Evolutionary conservation across 2,797 vertebrate genomes (phyloP), one percentile per base, ranked within the genome.

Genomic region (Spondyliosoma cantharus): DNA sequence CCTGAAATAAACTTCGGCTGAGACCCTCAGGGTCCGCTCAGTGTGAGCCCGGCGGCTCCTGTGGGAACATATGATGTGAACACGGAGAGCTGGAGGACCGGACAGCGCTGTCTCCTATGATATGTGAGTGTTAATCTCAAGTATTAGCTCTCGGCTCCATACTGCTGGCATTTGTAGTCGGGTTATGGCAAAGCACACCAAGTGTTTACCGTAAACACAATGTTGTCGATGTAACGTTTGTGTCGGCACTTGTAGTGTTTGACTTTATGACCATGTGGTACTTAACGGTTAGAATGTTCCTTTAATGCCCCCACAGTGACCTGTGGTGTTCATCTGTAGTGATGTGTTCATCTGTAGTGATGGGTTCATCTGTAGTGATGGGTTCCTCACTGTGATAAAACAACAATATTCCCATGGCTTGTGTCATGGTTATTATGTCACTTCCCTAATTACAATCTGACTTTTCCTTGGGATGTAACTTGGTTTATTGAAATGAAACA

Each of bases 51-150:
- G 45, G 15, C 12, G 9, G 22, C 37, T 64, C 20, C 9, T 2
- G 17, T 5, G 4, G 11, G 63, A 60, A 46, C 63, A 15, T 12
- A n/a, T 61, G 80, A 85, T 56, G 87, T 76, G 80, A 85, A 25
- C 1, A 27, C 22, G 0, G 64, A 32, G 53, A 2, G 49, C 75
- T 75, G 74, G 29, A 76, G 24, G 42, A 46, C 69, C 3, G 62
- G 57, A 17, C 0, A 54, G 27, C 76, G 19, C 64, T 13, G 58
- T 5, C 2, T 84, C 58, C 17, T 66, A 5, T 62, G 16, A 58
- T 63, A 78, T 63, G 90, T 89, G 50, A 76, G 85, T 82, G 22
- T 24, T 48, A 42, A 4, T 37, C 17, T 9, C 20, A 49, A 63
- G 25, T 29, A 5, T 14, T 29, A 27, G 17, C 70, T 17, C 37